Percentiles rank a stretch among this genome's conserved stretches.
Evolutionary conservation across 2,113 vertebrate genomes (phyloP).

Genomic region (Clupea harengus): DNA sequence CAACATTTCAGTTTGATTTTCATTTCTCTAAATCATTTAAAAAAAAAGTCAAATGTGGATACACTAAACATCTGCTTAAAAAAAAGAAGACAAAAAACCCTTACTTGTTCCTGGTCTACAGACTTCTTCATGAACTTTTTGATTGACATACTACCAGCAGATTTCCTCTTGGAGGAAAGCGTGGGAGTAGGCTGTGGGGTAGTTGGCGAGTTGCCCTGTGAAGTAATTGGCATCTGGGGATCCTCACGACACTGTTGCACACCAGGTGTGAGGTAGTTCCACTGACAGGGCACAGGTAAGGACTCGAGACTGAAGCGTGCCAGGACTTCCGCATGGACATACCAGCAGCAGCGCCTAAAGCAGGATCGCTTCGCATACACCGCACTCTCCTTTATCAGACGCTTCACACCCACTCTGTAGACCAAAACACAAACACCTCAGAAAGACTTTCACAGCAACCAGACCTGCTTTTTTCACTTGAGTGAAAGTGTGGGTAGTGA

Average conservation of each 20-base stretch:
- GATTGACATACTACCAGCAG: slow-evolving; percentile 85
- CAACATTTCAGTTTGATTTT: not conserved
- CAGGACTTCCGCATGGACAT: slow-evolving; percentile 84
- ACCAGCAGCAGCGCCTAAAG: slow-evolving; percentile 87
- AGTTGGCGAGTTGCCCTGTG: slow-evolving; percentile 66
- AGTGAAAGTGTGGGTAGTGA: no score
- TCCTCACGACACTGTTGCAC: slow-evolving; percentile 78
- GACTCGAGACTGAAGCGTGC: slow-evolving; percentile 75
- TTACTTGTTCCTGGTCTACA: slow-evolving; percentile 73
- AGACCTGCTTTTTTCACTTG: not conserved
- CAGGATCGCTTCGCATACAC: slow-evolving; percentile 88
- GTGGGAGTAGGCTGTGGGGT: slow-evolving; percentile 58
- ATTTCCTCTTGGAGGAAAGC: slow-evolving; percentile 76
- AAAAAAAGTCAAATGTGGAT: not conserved
- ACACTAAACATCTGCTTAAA: no score
- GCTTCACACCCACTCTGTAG: slow-evolving; percentile 81
- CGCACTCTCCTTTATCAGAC: slow-evolving; percentile 85
- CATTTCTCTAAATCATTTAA: no score
- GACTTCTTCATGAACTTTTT: slow-evolving; percentile 92
- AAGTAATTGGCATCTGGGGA: slow-evolving; percentile 31
- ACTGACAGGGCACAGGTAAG: slow-evolving; percentile 89
- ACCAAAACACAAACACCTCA: not conserved
- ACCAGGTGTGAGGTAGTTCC: slow-evolving; percentile 83
- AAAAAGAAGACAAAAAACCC: not conserved
- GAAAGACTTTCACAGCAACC: not conserved